A percentile compares a stretch with the other conserved stretches of the same genome.
phyloP scores from a whole-genome alignment of 1,140 invertebrate species.

The Parapsyche elsis region DNA sequence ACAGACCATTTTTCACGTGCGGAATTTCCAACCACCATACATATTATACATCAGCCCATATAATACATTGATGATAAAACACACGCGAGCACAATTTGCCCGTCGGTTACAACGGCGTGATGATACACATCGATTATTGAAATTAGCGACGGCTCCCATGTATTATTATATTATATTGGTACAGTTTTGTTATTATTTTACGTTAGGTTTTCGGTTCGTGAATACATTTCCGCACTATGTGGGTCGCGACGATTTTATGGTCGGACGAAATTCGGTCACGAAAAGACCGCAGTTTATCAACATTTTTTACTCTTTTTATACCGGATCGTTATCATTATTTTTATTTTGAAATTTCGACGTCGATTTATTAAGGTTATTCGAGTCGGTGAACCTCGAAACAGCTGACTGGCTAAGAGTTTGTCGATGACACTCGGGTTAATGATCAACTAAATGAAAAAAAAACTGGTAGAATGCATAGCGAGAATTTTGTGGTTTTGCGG shows the following conservation, averaged over 20 bases:
- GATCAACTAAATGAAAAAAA: not conserved
- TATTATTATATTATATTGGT: not conserved
- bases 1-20: not conserved
- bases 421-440: not conserved
- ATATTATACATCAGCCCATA: no score
- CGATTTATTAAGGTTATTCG: not conserved
- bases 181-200: conserved; percentile 3
- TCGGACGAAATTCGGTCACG: conserved; percentile 23
- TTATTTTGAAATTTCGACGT: not conserved
- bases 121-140: not conserved
- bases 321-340: no score
- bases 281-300: not conserved
- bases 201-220: not conserved
- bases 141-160: no score
- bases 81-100: not conserved
- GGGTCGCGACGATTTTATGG: not conserved
- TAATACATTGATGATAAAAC: not conserved
- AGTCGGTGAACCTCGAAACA: conserved; percentile 5
- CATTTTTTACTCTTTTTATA: not conserved
- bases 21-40: no score
- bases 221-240: conserved; percentile 5
- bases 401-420: not conserved
- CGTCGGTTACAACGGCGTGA: not conserved
- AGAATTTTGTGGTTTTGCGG: not conserved
- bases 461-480: conserved; percentile 2